phyloP scores from a whole-genome alignment of 2,888 invertebrate species.

The Tachina lurida region DNA sequence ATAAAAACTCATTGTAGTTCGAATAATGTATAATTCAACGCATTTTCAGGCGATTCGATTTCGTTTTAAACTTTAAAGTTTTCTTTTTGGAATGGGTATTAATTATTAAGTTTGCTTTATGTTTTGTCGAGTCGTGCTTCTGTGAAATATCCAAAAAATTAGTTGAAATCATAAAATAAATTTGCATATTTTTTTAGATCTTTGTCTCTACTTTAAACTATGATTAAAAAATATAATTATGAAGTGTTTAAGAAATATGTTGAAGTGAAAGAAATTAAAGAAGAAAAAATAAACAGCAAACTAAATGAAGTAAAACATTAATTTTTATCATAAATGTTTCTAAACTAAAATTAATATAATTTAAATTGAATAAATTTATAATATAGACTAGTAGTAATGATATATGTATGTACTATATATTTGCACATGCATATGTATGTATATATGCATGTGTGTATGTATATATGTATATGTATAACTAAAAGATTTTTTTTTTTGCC shows the following conservation, averaged over 20 bases:
- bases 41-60: too few relatives aligned
- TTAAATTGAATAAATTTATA: conserved; percentile 50
- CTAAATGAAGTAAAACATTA: conserved; percentile 22
- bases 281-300: conserved; percentile 31
- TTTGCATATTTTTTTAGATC: not conserved
- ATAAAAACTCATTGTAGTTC: too few relatives aligned
- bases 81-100: too few relatives aligned
- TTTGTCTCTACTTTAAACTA: conserved; percentile 29
- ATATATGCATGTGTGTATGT: conserved; percentile 9
- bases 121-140: not conserved
- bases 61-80: too few relatives aligned
- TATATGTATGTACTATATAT: conserved; percentile 15
- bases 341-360: conserved; percentile 57
- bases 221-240: conserved; percentile 51
- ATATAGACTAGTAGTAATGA: conserved; percentile 42
- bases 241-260: conserved; percentile 68
- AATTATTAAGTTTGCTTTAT: too few relatives aligned
- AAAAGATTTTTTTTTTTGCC: conserved; percentile 55
- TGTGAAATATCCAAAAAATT: conserved; percentile 13
- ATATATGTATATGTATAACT: not conserved
- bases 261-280: conserved; percentile 28
- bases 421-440: too few relatives aligned
- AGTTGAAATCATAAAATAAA: not conserved
- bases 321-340: conserved; percentile 61
- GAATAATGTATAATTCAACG: too few relatives aligned